phyloP scores from a whole-genome alignment of 37 sponge, comb jelly and placozoan species.

The Aplysina aerophoba region DNA sequence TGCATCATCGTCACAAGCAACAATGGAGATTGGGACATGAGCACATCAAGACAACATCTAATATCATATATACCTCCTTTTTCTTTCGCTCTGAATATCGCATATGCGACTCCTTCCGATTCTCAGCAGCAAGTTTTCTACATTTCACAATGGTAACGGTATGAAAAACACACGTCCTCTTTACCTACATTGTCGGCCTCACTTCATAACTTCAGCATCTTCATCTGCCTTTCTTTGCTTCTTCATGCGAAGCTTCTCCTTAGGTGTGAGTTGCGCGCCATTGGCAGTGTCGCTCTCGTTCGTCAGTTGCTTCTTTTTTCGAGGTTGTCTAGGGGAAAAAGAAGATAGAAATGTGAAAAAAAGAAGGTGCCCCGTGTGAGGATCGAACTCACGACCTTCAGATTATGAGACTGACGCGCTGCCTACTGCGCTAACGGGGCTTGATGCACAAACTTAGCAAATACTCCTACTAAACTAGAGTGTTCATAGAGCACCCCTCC shows the following conservation, averaged over 20 bases:
- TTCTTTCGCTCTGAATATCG: constrained; percentile 36
- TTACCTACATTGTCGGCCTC: background rate
- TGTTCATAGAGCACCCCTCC: too few relatives aligned
- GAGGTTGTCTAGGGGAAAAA: constrained; percentile 53
- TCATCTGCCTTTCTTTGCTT: constrained; percentile 76
- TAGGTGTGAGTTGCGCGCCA: constrained; percentile 41
- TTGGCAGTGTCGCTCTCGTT: constrained; percentile 22
- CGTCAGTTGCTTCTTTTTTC: constrained; percentile 50
- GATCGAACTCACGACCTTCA: constrained; percentile 99
- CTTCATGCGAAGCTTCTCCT: constrained; percentile 51
- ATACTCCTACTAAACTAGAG: background rate
- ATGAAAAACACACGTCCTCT: too few relatives aligned
- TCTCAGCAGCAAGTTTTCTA: constrained; percentile 34
- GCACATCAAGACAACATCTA: background rate
- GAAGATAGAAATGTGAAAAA: constrained; percentile 24
- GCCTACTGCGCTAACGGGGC: constrained; percentile 97
- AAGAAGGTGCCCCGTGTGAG: constrained; percentile 94
- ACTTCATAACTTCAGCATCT: constrained; percentile 72
- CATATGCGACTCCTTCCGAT: constrained; percentile 1
- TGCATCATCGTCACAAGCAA: background rate
- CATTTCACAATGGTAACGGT: background rate
- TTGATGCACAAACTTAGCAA: background rate
- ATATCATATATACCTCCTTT: background rate
- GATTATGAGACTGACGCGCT: constrained; percentile 99
- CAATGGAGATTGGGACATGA: background rate